These are phyloP conservation scores for Ganaspis brasiliensis DNA, from an alignment of 2,888 invertebrate genomes.

Conservation along the genomic window DNA sequence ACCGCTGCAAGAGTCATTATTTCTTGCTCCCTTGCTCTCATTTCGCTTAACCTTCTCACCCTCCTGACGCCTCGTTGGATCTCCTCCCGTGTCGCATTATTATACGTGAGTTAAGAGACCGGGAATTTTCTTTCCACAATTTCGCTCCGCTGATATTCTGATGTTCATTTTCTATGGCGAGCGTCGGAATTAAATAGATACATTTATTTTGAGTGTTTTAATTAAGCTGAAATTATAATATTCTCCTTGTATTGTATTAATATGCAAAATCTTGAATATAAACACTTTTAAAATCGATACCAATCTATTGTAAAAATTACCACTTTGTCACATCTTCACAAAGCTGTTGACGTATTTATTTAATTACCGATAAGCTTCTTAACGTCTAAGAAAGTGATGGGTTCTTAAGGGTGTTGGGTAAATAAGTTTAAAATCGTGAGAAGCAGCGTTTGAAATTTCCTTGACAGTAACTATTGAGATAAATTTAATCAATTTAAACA, in stretches of 20 bases:
- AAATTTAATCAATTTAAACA: conserved; percentile 34
- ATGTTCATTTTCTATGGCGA: conserved; percentile 15
- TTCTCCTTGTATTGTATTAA: conserved; percentile 19
- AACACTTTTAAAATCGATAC: conserved; percentile 23
- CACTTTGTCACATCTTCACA: no score
- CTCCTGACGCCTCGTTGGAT: conserved; percentile 15
- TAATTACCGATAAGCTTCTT: conserved; percentile 30
- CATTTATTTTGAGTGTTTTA: conserved; percentile 20
- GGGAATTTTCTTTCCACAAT: conserved; percentile 26
- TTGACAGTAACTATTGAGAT: conserved; percentile 23
- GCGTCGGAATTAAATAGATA: not conserved
- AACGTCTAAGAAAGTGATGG: not conserved
- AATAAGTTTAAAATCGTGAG: not conserved
- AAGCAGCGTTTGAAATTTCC: conserved; percentile 1
- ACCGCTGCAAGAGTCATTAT: conserved; percentile 34
- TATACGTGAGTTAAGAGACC: conserved; percentile 19
- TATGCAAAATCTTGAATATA: no score
- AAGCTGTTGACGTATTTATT: conserved; percentile 34
- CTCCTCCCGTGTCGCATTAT: conserved; percentile 9
- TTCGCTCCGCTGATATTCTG: conserved; percentile 15
- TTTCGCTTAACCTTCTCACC: conserved; percentile 12
- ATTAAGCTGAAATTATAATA: conserved; percentile 8
- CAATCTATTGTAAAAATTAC: conserved; percentile 37
- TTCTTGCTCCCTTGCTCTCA: conserved; percentile 6
- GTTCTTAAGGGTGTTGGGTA: conserved; percentile 13